These are phyloP conservation scores for Falco naumanni DNA, from an alignment of 2,797 vertebrate genomes.

Conservation along the genomic window DNA sequence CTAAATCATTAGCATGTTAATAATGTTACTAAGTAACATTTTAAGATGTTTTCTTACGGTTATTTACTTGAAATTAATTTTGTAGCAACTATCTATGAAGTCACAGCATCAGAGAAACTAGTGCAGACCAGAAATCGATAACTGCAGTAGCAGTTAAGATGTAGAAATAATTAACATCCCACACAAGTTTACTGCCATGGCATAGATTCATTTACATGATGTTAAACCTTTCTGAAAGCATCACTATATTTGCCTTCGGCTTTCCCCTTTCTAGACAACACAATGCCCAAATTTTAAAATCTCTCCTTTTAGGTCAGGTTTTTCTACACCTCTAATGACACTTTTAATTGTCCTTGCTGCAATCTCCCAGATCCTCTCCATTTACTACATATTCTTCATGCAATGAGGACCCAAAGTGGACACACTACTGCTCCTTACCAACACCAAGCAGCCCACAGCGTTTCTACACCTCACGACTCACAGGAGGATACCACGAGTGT, in stretches of 20 bases:
- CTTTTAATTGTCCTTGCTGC: not conserved
- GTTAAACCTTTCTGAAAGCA: not conserved
- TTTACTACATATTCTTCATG: not conserved
- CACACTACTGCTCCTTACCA: not conserved
- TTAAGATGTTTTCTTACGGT: not conserved
- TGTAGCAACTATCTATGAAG: not conserved
- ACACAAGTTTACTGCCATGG: not conserved
- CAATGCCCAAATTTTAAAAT: not conserved
- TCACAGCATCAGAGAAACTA: not conserved
- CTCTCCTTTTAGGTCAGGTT: not conserved
- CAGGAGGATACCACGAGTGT: fast-evolving
- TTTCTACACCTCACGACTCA: fast-evolving
- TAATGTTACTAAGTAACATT: not conserved
- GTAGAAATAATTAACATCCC: not conserved
- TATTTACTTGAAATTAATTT: not conserved
- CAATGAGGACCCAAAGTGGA: not conserved
- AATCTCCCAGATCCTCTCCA: not conserved
- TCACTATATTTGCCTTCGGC: not conserved
- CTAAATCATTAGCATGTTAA: not conserved
- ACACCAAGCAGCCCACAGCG: not conserved
- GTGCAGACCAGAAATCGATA: not conserved
- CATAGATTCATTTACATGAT: not conserved
- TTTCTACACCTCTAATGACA: not conserved
- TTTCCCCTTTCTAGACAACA: not conserved
- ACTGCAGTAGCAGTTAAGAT: not conserved